Conservation (phyloP, 2,797 vertebrate species). For the Fratercula arctica region DNA sequence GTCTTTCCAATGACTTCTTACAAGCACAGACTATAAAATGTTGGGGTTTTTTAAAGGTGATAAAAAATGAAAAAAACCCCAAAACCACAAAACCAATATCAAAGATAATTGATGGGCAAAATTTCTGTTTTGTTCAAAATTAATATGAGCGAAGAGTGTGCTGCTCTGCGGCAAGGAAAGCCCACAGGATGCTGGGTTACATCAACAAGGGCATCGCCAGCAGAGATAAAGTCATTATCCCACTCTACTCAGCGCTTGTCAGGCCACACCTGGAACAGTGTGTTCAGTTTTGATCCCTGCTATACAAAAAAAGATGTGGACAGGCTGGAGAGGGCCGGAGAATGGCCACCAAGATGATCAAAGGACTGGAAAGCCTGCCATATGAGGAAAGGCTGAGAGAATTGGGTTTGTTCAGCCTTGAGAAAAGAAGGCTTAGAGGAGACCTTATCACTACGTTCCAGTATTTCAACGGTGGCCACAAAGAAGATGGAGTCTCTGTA, state of each 20-base stretch:
- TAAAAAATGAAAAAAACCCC: neutral
- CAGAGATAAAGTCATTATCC: neutral
- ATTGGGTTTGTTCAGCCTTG: neutral
- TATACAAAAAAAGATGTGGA: neutral
- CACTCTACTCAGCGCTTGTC: neutral
- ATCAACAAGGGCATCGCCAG: neutral
- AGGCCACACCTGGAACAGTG: neutral
- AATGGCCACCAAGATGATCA: neutral
- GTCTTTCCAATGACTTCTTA: neutral
- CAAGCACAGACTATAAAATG: neutral
- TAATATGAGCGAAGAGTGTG: neutral
- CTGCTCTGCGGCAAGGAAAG: neutral
- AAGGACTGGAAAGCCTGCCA: neutral
- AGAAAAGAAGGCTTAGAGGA: neutral
- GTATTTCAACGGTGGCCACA: neutral
- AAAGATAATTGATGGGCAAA: neutral
- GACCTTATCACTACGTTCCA: neutral
- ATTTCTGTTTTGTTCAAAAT: neutral
- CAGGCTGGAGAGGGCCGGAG: neutral
- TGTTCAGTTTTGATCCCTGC: neutral
- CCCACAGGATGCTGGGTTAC: neutral
- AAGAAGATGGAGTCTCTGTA: neutral
- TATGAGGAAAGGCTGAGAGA: neutral
- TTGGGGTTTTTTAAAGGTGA: fast-evolving
- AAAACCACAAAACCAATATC: neutral